phyloP scores from a whole-genome alignment of 2,888 invertebrate species.

The Rotaria magnacalcarata region DNA sequence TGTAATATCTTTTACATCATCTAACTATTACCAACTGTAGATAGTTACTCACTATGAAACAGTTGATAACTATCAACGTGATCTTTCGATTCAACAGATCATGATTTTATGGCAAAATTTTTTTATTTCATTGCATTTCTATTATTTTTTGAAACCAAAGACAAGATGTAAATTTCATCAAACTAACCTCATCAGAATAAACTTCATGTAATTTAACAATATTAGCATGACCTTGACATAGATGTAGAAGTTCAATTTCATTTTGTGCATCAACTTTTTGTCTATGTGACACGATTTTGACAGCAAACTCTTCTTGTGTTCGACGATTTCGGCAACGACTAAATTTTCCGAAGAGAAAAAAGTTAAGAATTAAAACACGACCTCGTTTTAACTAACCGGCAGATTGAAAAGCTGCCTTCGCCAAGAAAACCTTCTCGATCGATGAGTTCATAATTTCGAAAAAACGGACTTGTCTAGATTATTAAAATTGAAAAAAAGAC shows the following conservation, averaged over 20 bases:
- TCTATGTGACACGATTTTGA: conserved; percentile 73
- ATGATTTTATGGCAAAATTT: no score
- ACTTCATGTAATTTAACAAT: conserved; percentile 78
- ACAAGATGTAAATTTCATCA: not conserved
- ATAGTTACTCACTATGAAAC: no score
- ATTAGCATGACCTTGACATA: conserved; percentile 82
- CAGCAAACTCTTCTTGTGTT: conserved; percentile 74
- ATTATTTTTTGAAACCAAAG: no score
- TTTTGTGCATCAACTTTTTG: conserved; percentile 66
- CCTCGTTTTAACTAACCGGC: conserved; percentile 59
- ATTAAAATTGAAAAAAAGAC: not conserved
- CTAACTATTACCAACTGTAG: no score
- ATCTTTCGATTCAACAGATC: no score
- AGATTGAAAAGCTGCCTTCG: conserved; percentile 82
- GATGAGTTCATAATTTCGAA: conserved; percentile 20
- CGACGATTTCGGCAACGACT: conserved; percentile 72
- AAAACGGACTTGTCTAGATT: conserved; percentile 6
- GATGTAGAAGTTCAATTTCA: conserved; percentile 73
- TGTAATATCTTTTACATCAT: no score
- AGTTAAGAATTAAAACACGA: no score
- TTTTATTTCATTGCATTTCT: no score
- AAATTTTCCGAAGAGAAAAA: conserved; percentile 47
- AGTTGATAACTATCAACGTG: no score
- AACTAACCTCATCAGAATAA: conserved; percentile 70
- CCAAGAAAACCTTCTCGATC: conserved; percentile 71